phyloP scores from a whole-genome alignment of 2,888 invertebrate genomes.

The Nycteola revayana region DNA sequence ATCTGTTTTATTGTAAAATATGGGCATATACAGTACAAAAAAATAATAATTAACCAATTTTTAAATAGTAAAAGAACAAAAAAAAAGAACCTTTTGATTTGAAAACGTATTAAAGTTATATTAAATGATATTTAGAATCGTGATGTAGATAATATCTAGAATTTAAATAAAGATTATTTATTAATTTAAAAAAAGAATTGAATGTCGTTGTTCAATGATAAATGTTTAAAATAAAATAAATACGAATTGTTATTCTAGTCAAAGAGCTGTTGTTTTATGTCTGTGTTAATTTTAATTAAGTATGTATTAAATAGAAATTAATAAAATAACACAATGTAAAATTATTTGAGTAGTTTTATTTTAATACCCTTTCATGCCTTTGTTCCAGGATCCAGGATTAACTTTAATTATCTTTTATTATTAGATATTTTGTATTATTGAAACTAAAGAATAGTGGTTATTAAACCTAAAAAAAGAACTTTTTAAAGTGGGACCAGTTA shows the following conservation, averaged over 20 bases:
- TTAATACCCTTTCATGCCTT: neutral
- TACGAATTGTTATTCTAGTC: conserved; percentile 76
- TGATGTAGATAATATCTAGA: conserved; percentile 20
- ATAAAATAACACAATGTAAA: conserved; percentile 27
- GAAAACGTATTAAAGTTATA: conserved; percentile 1
- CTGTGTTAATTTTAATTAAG: conserved; percentile 56
- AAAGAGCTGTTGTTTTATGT: conserved; percentile 67
- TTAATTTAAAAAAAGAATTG: conserved; percentile 38
- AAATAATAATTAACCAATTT: no score
- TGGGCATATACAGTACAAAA: no score
- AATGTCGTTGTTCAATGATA: conserved; percentile 67
- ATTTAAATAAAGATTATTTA: neutral
- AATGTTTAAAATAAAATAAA: conserved; percentile 59
- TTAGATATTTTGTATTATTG: no score
- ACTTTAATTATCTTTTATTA: no score
- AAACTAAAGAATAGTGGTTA: no score
- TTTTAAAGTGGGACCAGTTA: no score
- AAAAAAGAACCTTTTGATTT: no score
- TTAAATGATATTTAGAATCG: conserved; percentile 12
- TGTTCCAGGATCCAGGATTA: no score
- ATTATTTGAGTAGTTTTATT: conserved; percentile 3
- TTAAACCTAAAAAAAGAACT: no score
- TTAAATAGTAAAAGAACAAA: no score
- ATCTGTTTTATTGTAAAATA: no score
- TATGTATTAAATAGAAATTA: conserved; percentile 35